Evolutionary conservation across 2,113 vertebrate genomes (phyloP).

Genomic region (Trachemys scripta): DNA sequence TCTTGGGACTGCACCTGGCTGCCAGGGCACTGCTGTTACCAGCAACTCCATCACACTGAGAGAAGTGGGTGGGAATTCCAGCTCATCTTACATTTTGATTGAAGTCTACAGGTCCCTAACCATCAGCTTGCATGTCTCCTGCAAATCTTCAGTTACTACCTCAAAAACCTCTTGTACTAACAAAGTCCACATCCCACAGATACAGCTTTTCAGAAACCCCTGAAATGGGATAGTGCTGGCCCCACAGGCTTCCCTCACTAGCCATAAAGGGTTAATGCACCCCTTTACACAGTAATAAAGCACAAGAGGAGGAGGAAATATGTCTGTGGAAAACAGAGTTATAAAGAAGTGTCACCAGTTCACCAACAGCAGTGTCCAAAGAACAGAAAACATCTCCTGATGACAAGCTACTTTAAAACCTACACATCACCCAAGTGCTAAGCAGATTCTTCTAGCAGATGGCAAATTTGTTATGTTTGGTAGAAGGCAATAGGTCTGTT

Average conservation of each 20-base stretch:
- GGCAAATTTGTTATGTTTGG: constrained; percentile 18
- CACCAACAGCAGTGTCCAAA: constrained; percentile 3
- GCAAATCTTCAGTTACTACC: not conserved
- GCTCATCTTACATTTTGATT: not conserved
- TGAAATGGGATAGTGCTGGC: not conserved
- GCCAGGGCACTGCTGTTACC: not conserved
- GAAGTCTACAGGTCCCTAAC: not conserved
- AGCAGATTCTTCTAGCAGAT: constrained; percentile 42
- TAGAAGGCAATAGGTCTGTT: constrained; percentile 5
- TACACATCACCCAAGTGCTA: constrained; percentile 11
- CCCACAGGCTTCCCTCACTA: not conserved
- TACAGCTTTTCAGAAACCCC: not conserved
- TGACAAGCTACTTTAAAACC: not conserved
- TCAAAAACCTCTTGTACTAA: not conserved
- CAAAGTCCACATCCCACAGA: not conserved
- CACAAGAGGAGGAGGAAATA: not conserved
- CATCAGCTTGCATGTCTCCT: not conserved
- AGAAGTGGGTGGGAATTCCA: not conserved
- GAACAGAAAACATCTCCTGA: not conserved
- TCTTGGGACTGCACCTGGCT: not conserved
- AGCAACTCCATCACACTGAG: not conserved
- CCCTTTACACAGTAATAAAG: not conserved
- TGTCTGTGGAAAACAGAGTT: not conserved
- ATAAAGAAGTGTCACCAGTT: not conserved
- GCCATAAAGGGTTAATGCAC: not conserved